Evolutionary conservation across 2,888 invertebrate species (phyloP).

Genomic region (Iphiclides podalirius): DNA sequence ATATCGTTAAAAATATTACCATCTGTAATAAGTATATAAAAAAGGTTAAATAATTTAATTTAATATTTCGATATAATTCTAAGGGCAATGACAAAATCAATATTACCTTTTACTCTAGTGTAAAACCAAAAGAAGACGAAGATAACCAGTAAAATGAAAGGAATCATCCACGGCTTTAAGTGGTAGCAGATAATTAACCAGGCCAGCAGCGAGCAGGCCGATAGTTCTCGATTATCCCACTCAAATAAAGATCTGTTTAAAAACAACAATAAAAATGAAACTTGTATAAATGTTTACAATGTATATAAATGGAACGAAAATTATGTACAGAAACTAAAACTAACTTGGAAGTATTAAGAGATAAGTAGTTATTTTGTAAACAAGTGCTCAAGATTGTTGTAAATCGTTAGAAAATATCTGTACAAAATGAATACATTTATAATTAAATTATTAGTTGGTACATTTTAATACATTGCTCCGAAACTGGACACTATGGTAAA

Average conservation of each 20-base stretch:
- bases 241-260: conserved; percentile 54
- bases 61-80: not conserved
- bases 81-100: not conserved
- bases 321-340: no score
- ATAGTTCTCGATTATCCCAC: conserved; percentile 60
- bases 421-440: no score
- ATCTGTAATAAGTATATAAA: not conserved
- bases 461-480: no score
- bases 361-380: no score
- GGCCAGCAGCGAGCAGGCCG: conserved; percentile 39
- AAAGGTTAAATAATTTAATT: no score
- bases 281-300: no score
- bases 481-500: no score
- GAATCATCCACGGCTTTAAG: conserved; percentile 53
- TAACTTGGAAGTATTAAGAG: no score
- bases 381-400: no score
- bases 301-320: no score
- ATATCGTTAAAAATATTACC: not conserved
- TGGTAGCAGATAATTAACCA: conserved; percentile 63
- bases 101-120: conserved; percentile 39
- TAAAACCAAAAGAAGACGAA: conserved; percentile 50
- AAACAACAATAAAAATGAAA: not conserved
- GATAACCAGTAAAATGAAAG: conserved; percentile 47
- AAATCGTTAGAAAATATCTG: no score
- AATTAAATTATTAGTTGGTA: no score